Evolutionary conservation across 2,113 vertebrate genomes (phyloP).

Genomic region (Cyrtonyx montezumae): DNA sequence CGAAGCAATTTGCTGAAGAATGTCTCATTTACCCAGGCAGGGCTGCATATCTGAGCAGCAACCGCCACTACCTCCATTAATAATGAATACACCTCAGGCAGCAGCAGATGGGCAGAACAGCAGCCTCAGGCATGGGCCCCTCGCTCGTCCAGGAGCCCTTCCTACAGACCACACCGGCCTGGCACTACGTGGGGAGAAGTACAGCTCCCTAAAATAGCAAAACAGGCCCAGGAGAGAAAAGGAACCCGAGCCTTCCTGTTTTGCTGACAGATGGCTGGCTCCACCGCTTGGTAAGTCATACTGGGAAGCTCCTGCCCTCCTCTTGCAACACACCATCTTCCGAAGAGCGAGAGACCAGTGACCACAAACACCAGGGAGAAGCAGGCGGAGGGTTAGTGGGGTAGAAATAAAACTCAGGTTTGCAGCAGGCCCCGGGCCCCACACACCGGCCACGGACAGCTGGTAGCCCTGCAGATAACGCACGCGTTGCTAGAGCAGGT

Average conservation of each 20-base stretch:
- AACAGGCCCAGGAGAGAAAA: slow-evolving; percentile 83
- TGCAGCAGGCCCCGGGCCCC: background rate
- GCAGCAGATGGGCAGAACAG: slow-evolving; percentile 89
- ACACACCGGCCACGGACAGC: background rate
- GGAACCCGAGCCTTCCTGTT: slow-evolving; percentile 90
- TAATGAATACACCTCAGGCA: slow-evolving; percentile 93
- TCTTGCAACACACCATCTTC: slow-evolving; percentile 75
- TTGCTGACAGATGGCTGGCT: slow-evolving; percentile 89
- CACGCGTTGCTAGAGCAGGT: background rate
- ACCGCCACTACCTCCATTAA: slow-evolving; percentile 91
- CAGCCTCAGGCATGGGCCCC: slow-evolving; percentile 81
- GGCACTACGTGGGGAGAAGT: slow-evolving; percentile 80
- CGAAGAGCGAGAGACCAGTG: slow-evolving; percentile 59
- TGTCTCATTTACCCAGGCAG: slow-evolving; percentile 91
- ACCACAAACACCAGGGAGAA: slow-evolving; percentile 68
- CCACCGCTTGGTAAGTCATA: slow-evolving; percentile 82
- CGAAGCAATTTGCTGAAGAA: slow-evolving; percentile 89
- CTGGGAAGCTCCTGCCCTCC: slow-evolving; percentile 78
- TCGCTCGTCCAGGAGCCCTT: slow-evolving; percentile 78
- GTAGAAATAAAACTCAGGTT: slow-evolving; percentile 71
- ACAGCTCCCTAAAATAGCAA: slow-evolving; percentile 85
- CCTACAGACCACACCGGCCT: slow-evolving; percentile 75
- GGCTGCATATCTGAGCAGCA: slow-evolving; percentile 93
- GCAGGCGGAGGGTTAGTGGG: slow-evolving; percentile 40
- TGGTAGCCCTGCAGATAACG: background rate